phyloP scores from a whole-genome alignment of 2,888 invertebrate species.

The Spodoptera picta region DNA sequence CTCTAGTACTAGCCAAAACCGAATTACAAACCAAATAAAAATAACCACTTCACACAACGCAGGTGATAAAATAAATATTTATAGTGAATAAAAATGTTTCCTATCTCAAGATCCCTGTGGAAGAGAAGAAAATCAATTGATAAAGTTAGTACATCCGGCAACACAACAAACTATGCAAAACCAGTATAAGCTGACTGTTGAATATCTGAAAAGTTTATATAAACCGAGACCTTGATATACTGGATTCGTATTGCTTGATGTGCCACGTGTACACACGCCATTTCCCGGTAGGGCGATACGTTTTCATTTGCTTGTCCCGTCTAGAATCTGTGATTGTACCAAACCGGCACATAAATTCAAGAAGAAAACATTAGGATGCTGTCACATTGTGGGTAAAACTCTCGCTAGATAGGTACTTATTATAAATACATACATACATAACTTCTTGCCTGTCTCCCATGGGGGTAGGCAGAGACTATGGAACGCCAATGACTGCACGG shows the following conservation, averaged over 20 bases:
- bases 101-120: constrained; percentile 60
- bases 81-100: constrained; percentile 64
- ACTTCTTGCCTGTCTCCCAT: no score
- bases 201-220: no score
- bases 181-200: no score
- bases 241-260: no score
- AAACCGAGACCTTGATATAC: no score
- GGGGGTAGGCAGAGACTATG: no score
- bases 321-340: constrained; percentile 63
- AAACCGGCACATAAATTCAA: constrained; percentile 58
- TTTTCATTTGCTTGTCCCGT: constrained; percentile 76
- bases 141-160: constrained; percentile 70
- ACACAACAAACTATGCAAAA: no score
- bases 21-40: constrained; percentile 34
- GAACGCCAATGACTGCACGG: no score
- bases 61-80: constrained; percentile 61
- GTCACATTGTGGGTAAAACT: no score
- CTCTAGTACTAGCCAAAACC: background rate
- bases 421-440: no score
- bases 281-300: constrained; percentile 70
- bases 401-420: no score
- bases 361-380: constrained; percentile 41
- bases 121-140: constrained; percentile 76
- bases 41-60: constrained; percentile 29
- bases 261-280: constrained; percentile 44